Conservation (phyloP, 1,140 invertebrate genomes). For the Drosophila nigrodunni region DNA sequence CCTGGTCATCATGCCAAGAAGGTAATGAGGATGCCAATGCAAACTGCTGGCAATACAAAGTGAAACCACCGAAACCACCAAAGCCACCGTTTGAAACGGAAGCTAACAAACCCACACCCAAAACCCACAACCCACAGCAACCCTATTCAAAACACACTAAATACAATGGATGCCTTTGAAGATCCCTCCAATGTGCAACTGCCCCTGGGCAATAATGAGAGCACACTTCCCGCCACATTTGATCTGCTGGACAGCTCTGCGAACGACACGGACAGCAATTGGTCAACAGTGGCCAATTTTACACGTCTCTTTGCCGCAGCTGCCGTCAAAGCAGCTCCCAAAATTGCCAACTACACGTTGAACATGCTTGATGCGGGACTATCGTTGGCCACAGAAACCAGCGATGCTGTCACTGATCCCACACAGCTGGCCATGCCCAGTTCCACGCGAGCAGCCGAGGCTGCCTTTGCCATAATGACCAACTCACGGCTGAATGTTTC, state of each 20-base stretch:
- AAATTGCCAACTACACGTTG: constrained; percentile 68
- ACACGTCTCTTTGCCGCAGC: constrained; percentile 57
- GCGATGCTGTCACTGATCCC: constrained; percentile 2
- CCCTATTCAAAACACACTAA: background rate
- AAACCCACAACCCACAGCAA: background rate
- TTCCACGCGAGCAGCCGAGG: constrained; percentile 29
- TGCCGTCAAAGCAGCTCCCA: constrained; percentile 30
- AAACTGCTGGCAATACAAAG: background rate
- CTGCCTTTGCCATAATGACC: constrained; percentile 63
- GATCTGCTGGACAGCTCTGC: constrained; percentile 31
- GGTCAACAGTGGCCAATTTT: constrained; percentile 54
- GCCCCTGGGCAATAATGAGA: background rate
- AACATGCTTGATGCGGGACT: constrained; percentile 60
- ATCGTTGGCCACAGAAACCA: constrained; percentile 44
- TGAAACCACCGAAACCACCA: constrained; percentile 6
- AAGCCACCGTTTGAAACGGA: background rate
- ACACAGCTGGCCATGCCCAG: background rate
- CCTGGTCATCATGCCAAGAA: constrained; percentile 12
- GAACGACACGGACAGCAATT: constrained; percentile 47
- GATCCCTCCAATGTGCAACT: constrained; percentile 7
- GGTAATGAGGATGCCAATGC: background rate
- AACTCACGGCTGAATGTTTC: constrained; percentile 46
- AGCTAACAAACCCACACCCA: background rate
- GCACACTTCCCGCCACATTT: constrained; percentile 3
- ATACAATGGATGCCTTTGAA: constrained; percentile 31